Conservation (phyloP, 2,113 vertebrate species). For the Mus spicilegus region DNA sequence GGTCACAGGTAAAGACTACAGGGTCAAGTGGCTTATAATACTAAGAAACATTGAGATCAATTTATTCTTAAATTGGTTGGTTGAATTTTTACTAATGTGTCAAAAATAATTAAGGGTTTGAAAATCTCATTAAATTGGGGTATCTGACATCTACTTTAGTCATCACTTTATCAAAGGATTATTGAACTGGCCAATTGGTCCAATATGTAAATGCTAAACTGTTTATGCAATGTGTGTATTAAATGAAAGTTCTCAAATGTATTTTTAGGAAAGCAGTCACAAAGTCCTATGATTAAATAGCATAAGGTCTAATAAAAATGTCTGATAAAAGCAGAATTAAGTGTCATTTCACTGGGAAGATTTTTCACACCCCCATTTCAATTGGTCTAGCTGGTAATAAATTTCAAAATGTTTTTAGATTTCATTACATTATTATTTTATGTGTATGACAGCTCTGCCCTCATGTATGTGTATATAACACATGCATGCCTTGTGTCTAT, state of each 20-base stretch:
- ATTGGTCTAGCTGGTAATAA: background rate
- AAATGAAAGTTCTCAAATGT: background rate
- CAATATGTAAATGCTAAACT: background rate
- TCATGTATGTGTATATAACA: background rate
- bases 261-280: background rate
- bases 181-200: background rate
- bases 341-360: background rate
- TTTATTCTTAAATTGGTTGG: background rate
- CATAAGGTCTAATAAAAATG: background rate
- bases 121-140: background rate
- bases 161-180: background rate
- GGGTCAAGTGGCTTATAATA: background rate
- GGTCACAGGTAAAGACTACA: background rate
- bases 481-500: background rate
- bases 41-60: background rate
- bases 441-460: too few species aligned
- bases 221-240: background rate
- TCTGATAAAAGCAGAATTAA: background rate
- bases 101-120: background rate
- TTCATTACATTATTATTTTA: background rate
- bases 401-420: background rate
- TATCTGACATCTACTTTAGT: background rate
- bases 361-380: background rate
- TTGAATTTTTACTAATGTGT: conserved; percentile 32
- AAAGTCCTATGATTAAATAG: background rate